A percentile compares a stretch with the other conserved stretches of the same genome.
Conservation (phyloP, 2,888 invertebrate genomes). For the Nebria brevicollis region DNA sequence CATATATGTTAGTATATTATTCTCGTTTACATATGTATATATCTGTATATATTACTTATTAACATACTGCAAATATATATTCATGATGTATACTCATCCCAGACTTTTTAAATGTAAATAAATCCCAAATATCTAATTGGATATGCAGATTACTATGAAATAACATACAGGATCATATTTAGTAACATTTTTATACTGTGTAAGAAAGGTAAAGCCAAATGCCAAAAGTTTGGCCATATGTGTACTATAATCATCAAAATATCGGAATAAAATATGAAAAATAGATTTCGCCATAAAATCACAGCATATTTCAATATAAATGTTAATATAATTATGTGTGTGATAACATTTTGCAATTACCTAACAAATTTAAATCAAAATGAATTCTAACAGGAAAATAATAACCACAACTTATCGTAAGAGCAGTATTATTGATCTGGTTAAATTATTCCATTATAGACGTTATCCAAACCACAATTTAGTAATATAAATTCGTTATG, state of each 20-base stretch:
- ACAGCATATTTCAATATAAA: neutral
- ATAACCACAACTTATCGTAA: neutral
- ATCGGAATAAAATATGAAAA: too few species aligned
- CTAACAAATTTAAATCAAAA: neutral
- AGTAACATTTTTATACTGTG: too few species aligned
- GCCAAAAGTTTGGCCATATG: too few species aligned
- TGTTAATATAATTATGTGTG: neutral
- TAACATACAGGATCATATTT: neutral
- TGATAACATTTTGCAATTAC: neutral
- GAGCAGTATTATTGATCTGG: neutral
- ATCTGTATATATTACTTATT: conserved; percentile 23
- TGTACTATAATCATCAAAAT: too few species aligned
- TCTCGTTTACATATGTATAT: conserved; percentile 22
- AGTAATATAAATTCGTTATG: neutral
- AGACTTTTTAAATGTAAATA: conserved; percentile 25
- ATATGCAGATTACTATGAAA: neutral
- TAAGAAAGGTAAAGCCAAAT: too few species aligned
- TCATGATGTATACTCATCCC: conserved; percentile 9
- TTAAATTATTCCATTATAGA: too few species aligned
- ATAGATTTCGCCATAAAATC: neutral
- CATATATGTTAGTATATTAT: conserved; percentile 24
- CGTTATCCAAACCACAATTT: neutral
- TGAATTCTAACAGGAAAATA: neutral
- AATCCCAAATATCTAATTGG: neutral
- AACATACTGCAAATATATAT: conserved; percentile 3